Evolutionary conservation across 1,140 invertebrate species (phyloP).

Genomic region (Panagrolaimus sp.): DNA sequence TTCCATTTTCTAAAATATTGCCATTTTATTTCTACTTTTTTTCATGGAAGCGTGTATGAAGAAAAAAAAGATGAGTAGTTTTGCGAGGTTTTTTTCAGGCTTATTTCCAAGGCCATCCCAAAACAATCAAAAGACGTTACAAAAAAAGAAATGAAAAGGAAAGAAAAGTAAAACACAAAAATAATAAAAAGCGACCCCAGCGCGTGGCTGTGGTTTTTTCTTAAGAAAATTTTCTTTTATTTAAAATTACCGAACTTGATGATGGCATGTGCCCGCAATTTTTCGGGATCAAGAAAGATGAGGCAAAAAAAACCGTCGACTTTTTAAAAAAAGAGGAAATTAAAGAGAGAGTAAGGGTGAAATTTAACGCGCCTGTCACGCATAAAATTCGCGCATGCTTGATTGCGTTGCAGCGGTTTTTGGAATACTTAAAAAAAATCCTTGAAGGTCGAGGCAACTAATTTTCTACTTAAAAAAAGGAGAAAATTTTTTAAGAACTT

Average conservation of each 20-base stretch:
- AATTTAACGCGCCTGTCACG: slow-evolving; percentile 36
- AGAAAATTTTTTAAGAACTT: too few species aligned
- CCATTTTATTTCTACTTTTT: slow-evolving; percentile 6
- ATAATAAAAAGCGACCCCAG: too few species aligned
- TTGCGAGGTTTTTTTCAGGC: background rate
- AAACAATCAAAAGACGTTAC: background rate
- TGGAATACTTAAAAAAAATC: too few species aligned
- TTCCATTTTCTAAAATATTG: background rate
- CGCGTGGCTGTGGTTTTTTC: background rate
- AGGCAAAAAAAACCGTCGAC: too few species aligned
- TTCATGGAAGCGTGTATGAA: background rate
- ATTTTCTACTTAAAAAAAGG: too few species aligned
- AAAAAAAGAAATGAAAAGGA: too few species aligned
- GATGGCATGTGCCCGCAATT: background rate
- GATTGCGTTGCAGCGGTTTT: slow-evolving; percentile 5
- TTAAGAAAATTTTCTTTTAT: background rate
- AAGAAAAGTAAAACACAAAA: too few species aligned
- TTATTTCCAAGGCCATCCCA: slow-evolving; percentile 5
- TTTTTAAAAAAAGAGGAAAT: too few species aligned
- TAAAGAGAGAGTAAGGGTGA: slow-evolving; percentile 13
- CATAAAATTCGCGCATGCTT: slow-evolving; percentile 20
- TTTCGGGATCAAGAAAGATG: too few species aligned
- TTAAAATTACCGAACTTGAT: slow-evolving; percentile 12
- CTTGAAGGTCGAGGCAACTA: too few species aligned
- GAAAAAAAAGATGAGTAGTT: background rate